Percentiles rank a stretch among this genome's conserved stretches.
phyloP scores from a whole-genome alignment of 2,113 vertebrate species.

The Myxocyprinus asiaticus region DNA sequence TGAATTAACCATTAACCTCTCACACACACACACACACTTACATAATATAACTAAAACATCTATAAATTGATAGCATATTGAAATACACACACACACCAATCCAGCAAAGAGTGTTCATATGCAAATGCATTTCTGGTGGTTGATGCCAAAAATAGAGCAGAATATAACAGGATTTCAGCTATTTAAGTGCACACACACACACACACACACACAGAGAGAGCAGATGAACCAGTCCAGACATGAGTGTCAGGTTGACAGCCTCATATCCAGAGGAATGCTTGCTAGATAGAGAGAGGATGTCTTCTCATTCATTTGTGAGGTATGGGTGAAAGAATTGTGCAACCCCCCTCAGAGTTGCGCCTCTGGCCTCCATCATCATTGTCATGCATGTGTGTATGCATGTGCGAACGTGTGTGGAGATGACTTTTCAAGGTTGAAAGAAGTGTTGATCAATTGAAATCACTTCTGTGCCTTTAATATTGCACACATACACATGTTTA shows the following conservation, averaged over 20 bases:
- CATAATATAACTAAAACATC: background rate
- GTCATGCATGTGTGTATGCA: conserved; percentile 36
- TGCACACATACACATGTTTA: conserved; percentile 54
- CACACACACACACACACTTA: background rate
- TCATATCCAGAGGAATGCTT: conserved; percentile 54
- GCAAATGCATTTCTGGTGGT: background rate
- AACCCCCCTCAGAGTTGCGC: conserved; percentile 31
- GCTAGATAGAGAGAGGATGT: conserved; percentile 57
- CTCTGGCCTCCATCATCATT: background rate
- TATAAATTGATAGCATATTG: too few relatives aligned
- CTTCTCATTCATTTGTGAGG: background rate
- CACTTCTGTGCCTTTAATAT: conserved; percentile 69
- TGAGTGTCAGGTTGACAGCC: conserved; percentile 43
- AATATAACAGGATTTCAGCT: background rate
- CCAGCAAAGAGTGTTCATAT: background rate
- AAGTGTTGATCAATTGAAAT: conserved; percentile 77
- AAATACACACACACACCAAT: too few relatives aligned
- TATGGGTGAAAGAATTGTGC: conserved; percentile 15
- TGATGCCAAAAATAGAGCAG: conserved; percentile 1
- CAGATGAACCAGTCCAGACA: conserved; percentile 38
- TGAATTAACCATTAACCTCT: conserved; percentile 16
- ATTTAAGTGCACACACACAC: background rate
- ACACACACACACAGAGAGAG: conserved; percentile 16
- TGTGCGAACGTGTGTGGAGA: conserved; percentile 8
- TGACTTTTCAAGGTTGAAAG: conserved; percentile 2